These are phyloP conservation scores for Anguilla anguilla DNA, from an alignment of 2,797 vertebrate genomes.

Conservation along the genomic window DNA sequence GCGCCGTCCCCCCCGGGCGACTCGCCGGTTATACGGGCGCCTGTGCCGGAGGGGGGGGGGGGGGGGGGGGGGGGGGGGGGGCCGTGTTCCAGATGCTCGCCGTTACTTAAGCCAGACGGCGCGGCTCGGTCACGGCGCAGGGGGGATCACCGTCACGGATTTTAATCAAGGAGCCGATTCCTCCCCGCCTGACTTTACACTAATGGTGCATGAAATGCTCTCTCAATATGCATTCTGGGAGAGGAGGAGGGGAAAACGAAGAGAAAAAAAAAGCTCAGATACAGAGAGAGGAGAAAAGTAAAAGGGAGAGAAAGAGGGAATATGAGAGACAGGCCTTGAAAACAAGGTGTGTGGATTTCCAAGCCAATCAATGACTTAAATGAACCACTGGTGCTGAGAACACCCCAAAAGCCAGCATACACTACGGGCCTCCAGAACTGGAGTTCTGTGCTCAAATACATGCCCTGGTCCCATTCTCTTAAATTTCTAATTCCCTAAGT, in stretches of 20 bases:
- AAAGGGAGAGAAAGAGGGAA: background rate
- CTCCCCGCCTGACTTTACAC: conserved; percentile 20
- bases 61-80: background rate
- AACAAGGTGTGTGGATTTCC: background rate
- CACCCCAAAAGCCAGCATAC: too few species aligned
- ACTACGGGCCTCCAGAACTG: background rate
- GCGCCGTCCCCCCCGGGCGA: background rate
- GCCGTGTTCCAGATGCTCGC: conserved; percentile 2
- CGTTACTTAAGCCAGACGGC: conserved; percentile 25
- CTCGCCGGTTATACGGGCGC: background rate
- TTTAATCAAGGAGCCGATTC: conserved; percentile 23
- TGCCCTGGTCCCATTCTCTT: too few species aligned
- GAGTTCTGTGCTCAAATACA: too few species aligned
- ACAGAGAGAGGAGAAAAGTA: background rate
- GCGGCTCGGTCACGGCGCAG: background rate
- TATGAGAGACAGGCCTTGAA: background rate
- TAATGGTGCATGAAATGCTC: conserved; percentile 37
- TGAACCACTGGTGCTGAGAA: too few species aligned
- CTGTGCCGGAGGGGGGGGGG: background rate
- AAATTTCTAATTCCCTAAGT: too few species aligned
- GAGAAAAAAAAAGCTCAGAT: background rate
- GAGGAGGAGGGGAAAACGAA: background rate
- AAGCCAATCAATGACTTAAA: too few species aligned
- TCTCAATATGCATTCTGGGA: conserved; percentile 31
- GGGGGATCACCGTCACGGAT: conserved; percentile 12